Conservation (phyloP, 2,888 invertebrate species). For the Eupithecia exiguata region DNA sequence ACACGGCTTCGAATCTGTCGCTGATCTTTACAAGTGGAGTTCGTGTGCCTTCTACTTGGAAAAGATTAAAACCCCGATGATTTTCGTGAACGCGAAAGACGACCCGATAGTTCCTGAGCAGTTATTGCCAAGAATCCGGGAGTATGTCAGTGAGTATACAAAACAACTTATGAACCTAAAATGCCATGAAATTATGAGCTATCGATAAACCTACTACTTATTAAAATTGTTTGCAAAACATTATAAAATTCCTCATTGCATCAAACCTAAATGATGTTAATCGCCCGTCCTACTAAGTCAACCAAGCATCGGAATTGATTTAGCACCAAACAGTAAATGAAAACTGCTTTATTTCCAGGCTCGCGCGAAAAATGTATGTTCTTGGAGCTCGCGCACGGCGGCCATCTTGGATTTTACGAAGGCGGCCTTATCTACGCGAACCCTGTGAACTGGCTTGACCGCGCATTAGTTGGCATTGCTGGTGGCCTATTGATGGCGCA, state of each 20-base stretch:
- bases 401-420: slow-evolving; percentile 97
- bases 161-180: background rate
- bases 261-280: slow-evolving; percentile 3
- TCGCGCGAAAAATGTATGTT: slow-evolving; percentile 88
- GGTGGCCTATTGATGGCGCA: slow-evolving; percentile 88
- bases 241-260: background rate
- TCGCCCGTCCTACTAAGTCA: slow-evolving; percentile 1
- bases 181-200: background rate
- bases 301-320: background rate
- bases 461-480: slow-evolving; percentile 91
- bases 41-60: slow-evolving; percentile 92
- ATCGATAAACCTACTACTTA: background rate
- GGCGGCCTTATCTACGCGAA: slow-evolving; percentile 94
- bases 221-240: background rate
- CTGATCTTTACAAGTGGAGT: slow-evolving; percentile 93
- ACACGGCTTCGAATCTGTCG: slow-evolving; percentile 89
- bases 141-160: slow-evolving; percentile 88
- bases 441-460: slow-evolving; percentile 96
- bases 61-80: slow-evolving; percentile 92
- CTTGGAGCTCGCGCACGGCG: slow-evolving; percentile 94
- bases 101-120: slow-evolving; percentile 95
- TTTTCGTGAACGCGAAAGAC: slow-evolving; percentile 95
- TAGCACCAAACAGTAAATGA: background rate
- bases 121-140: slow-evolving; percentile 88
- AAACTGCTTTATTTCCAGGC: slow-evolving; percentile 74